These are phyloP conservation scores for Pheosia gnoma DNA, from an alignment of 2,888 invertebrate species.

Conservation along the genomic window DNA sequence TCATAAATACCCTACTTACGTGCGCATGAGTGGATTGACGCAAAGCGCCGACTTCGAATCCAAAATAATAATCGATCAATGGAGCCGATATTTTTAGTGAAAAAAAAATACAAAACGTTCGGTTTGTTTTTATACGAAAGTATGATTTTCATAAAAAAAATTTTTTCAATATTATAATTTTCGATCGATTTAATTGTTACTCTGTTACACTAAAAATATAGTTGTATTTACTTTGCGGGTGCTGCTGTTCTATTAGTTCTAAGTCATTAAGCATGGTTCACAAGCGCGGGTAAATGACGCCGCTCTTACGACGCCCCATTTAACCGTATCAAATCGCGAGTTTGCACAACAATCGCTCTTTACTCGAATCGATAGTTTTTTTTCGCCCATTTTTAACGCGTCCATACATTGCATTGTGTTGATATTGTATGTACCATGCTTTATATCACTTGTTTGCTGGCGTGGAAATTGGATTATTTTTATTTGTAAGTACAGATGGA, in stretches of 20 bases:
- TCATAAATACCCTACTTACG: constrained; percentile 61
- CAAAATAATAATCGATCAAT: constrained; percentile 48
- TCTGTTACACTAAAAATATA: background rate
- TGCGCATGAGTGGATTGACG: constrained; percentile 71
- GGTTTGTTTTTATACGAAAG: constrained; percentile 23
- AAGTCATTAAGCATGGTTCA: constrained; percentile 79
- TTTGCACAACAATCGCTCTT: constrained; percentile 82
- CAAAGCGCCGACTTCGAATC: constrained; percentile 57
- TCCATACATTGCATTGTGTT: constrained; percentile 65
- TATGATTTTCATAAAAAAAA: constrained; percentile 10
- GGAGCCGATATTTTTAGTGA: constrained; percentile 36
- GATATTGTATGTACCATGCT: constrained; percentile 57
- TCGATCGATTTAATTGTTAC: background rate
- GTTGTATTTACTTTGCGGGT: constrained; percentile 12
- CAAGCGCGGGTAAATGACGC: constrained; percentile 65
- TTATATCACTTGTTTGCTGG: constrained; percentile 62
- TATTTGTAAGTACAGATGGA: constrained; percentile 68
- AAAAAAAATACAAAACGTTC: constrained; percentile 38
- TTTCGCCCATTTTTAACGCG: constrained; percentile 73
- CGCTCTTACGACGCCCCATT: constrained; percentile 78
- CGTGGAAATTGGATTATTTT: constrained; percentile 81
- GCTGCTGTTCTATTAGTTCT: constrained; percentile 53
- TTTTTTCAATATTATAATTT: background rate
- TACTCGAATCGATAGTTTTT: constrained; percentile 78
- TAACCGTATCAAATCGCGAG: constrained; percentile 78